Evolutionary conservation across 2,113 vertebrate species (phyloP).

Genomic region (Saimiri boliviensis): DNA sequence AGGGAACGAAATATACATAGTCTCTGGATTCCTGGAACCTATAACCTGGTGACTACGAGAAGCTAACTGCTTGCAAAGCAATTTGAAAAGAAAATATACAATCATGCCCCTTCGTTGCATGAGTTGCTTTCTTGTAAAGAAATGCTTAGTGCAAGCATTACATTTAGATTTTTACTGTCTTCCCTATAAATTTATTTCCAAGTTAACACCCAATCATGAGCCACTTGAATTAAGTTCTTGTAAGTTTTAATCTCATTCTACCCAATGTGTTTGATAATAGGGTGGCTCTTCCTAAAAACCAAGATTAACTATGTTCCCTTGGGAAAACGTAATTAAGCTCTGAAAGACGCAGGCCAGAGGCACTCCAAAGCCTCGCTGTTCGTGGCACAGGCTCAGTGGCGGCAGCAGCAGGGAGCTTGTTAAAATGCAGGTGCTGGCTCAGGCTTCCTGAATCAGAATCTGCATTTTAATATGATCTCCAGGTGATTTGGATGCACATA

Average conservation of each 20-base stretch:
- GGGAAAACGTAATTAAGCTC: background rate
- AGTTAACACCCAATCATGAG: background rate
- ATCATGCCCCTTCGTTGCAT: background rate
- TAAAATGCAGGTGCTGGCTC: background rate
- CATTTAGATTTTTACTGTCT: background rate
- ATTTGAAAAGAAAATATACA: background rate
- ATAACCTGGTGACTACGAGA: background rate
- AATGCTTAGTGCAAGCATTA: background rate
- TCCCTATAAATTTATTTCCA: conserved; percentile 4
- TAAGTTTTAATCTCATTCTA: background rate
- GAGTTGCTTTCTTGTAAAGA: background rate
- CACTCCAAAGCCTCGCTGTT: background rate
- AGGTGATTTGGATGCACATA: background rate
- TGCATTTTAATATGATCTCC: background rate
- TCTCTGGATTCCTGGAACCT: background rate
- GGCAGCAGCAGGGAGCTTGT: background rate
- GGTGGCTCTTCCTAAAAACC: background rate
- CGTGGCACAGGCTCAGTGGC: background rate
- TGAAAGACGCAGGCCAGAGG: background rate
- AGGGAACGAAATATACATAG: background rate
- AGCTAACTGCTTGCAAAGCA: background rate
- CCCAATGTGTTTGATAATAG: background rate
- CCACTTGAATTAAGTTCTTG: background rate
- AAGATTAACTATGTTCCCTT: background rate
- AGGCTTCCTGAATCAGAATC: background rate